Evolutionary conservation across 2,888 invertebrate species (phyloP).

Genomic region (Phyto melanocephala): DNA sequence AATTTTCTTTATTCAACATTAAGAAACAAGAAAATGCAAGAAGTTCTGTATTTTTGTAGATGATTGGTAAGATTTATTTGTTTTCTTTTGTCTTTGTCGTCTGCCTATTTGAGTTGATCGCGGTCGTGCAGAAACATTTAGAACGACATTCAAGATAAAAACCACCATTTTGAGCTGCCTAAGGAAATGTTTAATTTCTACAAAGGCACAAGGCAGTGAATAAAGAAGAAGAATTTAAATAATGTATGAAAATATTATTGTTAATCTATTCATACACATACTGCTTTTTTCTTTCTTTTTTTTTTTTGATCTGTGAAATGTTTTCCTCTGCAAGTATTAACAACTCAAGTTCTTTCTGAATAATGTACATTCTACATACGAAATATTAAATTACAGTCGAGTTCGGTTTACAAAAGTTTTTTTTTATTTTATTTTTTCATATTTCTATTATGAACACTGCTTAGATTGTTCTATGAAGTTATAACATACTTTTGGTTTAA

Average conservation of each 20-base stretch:
- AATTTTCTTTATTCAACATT: not conserved
- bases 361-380: not conserved
- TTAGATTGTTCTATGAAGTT: too few species aligned
- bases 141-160: conserved; percentile 32
- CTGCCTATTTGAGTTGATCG: conserved; percentile 40
- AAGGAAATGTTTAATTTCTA: conserved; percentile 17
- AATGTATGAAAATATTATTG: not conserved
- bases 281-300: too few species aligned
- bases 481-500: too few species aligned
- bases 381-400: too few species aligned
- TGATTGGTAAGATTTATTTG: conserved; percentile 45
- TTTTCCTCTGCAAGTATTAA: not conserved
- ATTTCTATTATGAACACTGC: too few species aligned
- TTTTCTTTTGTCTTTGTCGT: conserved; percentile 40
- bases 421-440: too few species aligned
- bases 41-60: conserved; percentile 1
- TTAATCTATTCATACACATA: not conserved
- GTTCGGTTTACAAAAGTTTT: too few species aligned
- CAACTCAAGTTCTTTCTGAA: conserved; percentile 13
- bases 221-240: not conserved
- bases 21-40: not conserved
- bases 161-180: conserved; percentile 56
- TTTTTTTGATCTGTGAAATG: not conserved
- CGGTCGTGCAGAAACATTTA: conserved; percentile 13
- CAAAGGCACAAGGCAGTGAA: not conserved